Conservation (phyloP, 2,797 vertebrate genomes). For the Lindbergichthys nudifrons region DNA sequence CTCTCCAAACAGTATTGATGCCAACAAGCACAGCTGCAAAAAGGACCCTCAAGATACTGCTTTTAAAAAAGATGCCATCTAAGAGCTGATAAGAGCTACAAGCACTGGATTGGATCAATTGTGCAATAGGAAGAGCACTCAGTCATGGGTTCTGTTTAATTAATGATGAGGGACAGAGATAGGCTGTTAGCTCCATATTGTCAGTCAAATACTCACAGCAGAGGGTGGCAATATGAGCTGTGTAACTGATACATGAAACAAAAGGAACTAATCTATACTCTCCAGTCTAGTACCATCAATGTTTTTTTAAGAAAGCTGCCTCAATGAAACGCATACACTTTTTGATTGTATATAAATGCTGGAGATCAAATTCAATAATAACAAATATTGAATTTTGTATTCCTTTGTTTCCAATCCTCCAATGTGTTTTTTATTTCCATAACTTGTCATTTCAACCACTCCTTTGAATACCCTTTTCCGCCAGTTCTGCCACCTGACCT, state of each 20-base stretch:
- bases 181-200: slow-evolving; percentile 79
- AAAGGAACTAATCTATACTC: slow-evolving; percentile 71
- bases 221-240: slow-evolving; percentile 76
- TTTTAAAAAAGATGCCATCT: slow-evolving; percentile 71
- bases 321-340: slow-evolving; percentile 9
- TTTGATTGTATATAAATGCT: slow-evolving; percentile 24
- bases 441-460: no score
- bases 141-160: slow-evolving; percentile 83
- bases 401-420: neutral
- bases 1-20: slow-evolving; percentile 51
- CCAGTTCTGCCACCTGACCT: no score
- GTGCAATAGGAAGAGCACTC: slow-evolving; percentile 77
- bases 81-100: slow-evolving; percentile 75
- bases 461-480: no score
- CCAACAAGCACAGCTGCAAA: slow-evolving; percentile 59
- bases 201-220: slow-evolving; percentile 77
- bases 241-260: slow-evolving; percentile 79
- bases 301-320: slow-evolving; percentile 47
- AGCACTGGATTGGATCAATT: slow-evolving; percentile 78
- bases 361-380: neutral
- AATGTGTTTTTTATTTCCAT: no score
- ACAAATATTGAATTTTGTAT: neutral
- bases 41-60: slow-evolving; percentile 68
- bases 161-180: slow-evolving; percentile 82
- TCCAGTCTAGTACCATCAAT: slow-evolving; percentile 67